Percentiles rank a stretch among this genome's conserved stretches.
phyloP scores from a whole-genome alignment of 2,888 invertebrate species.

The Megaustenia siamemsis region DNA sequence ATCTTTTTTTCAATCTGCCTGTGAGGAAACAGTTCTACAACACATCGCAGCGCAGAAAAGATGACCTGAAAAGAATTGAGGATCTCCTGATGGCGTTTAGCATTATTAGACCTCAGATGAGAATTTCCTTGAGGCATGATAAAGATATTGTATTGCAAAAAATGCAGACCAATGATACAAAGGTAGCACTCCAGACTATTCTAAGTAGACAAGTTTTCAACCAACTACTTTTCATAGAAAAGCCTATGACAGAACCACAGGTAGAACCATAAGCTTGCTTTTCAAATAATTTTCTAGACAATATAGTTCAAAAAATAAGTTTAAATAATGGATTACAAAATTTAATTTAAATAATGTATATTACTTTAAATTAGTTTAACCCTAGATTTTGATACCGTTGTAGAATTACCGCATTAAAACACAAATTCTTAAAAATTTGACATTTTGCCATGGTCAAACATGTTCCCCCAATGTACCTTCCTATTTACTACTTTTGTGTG shows the following conservation, averaged over 20 bases:
- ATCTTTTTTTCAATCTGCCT: conserved; percentile 83
- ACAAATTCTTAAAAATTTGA: no score
- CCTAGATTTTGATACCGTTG: no score
- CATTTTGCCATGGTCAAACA: no score
- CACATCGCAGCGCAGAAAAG: conserved; percentile 80
- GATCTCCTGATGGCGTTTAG: conserved; percentile 82
- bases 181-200: conserved; percentile 63
- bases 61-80: conserved; percentile 83
- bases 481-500: no score
- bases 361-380: no score
- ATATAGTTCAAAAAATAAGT: no score
- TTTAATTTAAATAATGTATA: no score
- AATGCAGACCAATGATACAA: conserved; percentile 72
- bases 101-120: conserved; percentile 81
- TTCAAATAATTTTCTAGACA: no score
- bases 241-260: conserved; percentile 32
- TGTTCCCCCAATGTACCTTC: no score
- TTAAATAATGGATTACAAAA: no score
- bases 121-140: conserved; percentile 82
- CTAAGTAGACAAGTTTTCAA: conserved; percentile 65
- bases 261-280: no score
- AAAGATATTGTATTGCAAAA: conserved; percentile 82
- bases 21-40: conserved; percentile 83
- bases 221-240: conserved; percentile 60
- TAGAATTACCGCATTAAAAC: no score